A percentile compares a stretch with the other conserved stretches of the same genome.
Conservation (phyloP, 2,888 invertebrate species). For the Polydrusus tereticollis region DNA sequence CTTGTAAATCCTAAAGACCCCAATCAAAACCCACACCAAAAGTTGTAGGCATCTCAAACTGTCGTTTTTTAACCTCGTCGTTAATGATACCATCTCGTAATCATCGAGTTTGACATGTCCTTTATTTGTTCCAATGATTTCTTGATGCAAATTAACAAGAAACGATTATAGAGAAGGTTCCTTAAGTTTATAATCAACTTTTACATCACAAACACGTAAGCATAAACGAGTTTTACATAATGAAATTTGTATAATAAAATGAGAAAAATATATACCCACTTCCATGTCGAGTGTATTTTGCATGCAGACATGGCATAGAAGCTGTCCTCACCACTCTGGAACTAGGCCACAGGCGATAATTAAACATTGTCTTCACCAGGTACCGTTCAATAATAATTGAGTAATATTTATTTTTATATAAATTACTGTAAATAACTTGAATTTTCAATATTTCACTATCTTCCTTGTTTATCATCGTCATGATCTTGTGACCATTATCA, state of each 20-base stretch:
- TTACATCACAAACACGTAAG: too few species aligned
- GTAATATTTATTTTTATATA: too few species aligned
- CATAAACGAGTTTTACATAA: constrained; percentile 5
- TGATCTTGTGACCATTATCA: too few species aligned
- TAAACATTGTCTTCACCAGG: too few species aligned
- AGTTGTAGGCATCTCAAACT: not conserved
- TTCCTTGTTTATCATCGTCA: too few species aligned
- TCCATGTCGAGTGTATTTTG: not conserved
- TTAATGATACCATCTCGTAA: constrained; percentile 7
- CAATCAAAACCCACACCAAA: constrained; percentile 1
- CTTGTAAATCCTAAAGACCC: not conserved
- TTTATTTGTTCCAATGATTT: not conserved
- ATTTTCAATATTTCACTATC: too few species aligned
- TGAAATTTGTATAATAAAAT: not conserved
- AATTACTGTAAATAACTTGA: too few species aligned
- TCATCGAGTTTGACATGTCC: not conserved
- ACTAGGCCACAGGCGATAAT: not conserved
- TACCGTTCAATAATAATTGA: too few species aligned
- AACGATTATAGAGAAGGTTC: not conserved
- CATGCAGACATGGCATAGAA: not conserved
- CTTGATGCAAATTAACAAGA: constrained; percentile 6
- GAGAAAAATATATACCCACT: not conserved
- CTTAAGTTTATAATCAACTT: not conserved
- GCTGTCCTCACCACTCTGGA: not conserved
- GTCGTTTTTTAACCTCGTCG: not conserved